Evolutionary conservation across 2,888 invertebrate species (phyloP).

Genomic region (Amorpha juglandis): DNA sequence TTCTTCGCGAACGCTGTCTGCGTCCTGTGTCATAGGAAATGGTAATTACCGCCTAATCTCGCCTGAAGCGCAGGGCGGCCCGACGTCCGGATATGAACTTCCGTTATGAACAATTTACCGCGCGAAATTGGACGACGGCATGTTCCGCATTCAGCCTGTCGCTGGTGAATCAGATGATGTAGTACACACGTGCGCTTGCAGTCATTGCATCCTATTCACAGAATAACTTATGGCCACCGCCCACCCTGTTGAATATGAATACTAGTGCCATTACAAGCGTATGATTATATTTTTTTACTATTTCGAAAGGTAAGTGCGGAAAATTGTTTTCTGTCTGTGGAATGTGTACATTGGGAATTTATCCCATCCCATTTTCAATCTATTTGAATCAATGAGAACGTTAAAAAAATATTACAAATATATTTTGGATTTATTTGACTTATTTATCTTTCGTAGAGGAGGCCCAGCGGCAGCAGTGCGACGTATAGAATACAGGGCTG

Average conservation of each 20-base stretch:
- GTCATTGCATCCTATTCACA: conserved; percentile 59
- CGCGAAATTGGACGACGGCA: conserved; percentile 85
- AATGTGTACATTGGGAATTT: background rate
- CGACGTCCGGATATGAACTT: conserved; percentile 92
- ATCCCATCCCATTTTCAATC: background rate
- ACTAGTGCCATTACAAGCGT: conserved; percentile 58
- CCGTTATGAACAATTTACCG: conserved; percentile 93
- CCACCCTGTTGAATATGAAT: conserved; percentile 64
- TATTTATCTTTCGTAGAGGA: no score
- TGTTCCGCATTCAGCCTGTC: conserved; percentile 72
- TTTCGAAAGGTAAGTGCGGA: conserved; percentile 47
- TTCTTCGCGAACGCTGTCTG: conserved; percentile 69
- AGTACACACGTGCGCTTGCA: conserved; percentile 58
- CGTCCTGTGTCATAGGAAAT: conserved; percentile 82
- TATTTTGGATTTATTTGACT: background rate
- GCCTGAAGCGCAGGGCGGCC: conserved; percentile 79
- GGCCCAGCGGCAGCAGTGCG: no score
- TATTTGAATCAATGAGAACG: background rate
- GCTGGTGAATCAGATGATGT: conserved; percentile 61
- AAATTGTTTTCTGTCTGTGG: conserved; percentile 32
- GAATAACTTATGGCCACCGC: conserved; percentile 58
- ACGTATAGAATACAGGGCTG: no score
- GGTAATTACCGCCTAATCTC: conserved; percentile 86
- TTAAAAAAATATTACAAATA: background rate
- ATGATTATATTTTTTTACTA: conserved; percentile 68